Percentiles rank a stretch among this genome's conserved stretches.
These are phyloP conservation scores for Phortica variegata DNA, from an alignment of 1,140 invertebrate genomes.

Conservation along the genomic window DNA sequence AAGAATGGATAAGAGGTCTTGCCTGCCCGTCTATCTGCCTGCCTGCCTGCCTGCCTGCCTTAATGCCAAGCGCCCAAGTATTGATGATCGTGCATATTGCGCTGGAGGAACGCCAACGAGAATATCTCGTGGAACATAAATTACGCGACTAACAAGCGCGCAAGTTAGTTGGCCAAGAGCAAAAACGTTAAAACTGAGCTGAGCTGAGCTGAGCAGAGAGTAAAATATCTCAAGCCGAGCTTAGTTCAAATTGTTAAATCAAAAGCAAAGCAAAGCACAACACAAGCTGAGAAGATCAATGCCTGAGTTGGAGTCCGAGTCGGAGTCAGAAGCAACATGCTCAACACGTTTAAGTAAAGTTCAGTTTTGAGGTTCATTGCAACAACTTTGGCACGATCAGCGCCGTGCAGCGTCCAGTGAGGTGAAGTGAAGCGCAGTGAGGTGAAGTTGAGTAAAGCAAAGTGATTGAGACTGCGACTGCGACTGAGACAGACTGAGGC, in stretches of 20 bases:
- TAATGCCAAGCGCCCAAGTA: slow-evolving; percentile 1
- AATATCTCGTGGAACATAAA: slow-evolving; percentile 56
- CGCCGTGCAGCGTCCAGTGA: too few relatives aligned
- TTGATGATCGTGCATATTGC: slow-evolving; percentile 27
- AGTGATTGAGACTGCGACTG: slow-evolving; percentile 37
- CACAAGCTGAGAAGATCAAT: slow-evolving; percentile 32
- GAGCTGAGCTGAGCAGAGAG: too few relatives aligned
- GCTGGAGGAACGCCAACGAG: slow-evolving; percentile 53
- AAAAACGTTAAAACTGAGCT: too few relatives aligned
- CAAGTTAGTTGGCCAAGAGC: slow-evolving; percentile 30
- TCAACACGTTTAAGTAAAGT: slow-evolving; percentile 40
- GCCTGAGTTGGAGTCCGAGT: neutral
- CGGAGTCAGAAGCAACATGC: neutral
- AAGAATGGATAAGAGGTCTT: slow-evolving; percentile 53
- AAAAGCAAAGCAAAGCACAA: too few relatives aligned
- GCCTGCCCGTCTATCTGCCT: too few relatives aligned
- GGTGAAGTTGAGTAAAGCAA: too few relatives aligned
- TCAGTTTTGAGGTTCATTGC: too few relatives aligned
- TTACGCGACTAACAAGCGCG: slow-evolving; percentile 56
- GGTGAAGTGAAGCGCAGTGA: too few relatives aligned
- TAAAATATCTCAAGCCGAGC: too few relatives aligned
- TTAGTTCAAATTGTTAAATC: too few relatives aligned
- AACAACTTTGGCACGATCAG: too few relatives aligned
- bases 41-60: too few relatives aligned
- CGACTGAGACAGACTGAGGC: slow-evolving; percentile 35